A percentile compares a stretch with the other conserved stretches of the same genome.
phyloP scores from a whole-genome alignment of 2,888 invertebrate genomes.

The Loripinus fragilis region DNA sequence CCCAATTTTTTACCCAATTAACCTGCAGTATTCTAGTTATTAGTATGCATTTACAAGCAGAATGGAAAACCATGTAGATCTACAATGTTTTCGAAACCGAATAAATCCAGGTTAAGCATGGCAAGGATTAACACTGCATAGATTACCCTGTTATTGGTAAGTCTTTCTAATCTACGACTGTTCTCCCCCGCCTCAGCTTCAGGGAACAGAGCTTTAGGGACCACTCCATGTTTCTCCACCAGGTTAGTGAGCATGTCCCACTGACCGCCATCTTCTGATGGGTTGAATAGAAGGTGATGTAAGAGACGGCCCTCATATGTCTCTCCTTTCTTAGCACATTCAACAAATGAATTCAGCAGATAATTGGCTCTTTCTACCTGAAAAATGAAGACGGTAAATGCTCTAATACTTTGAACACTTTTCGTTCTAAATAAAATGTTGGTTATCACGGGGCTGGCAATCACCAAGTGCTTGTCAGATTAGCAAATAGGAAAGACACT shows the following conservation, averaged over 20 bases:
- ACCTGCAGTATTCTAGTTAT: too few species aligned
- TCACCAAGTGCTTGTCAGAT: too few species aligned
- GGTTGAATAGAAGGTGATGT: conserved; percentile 88
- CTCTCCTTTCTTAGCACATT: conserved; percentile 90
- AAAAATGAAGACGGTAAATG: conserved; percentile 31
- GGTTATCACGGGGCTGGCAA: too few species aligned
- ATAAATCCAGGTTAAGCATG: too few species aligned
- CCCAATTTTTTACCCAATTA: too few species aligned
- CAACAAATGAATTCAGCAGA: conserved; percentile 92
- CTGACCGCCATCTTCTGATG: conserved; percentile 86
- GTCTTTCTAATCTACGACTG: conserved; percentile 90
- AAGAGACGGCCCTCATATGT: conserved; percentile 91
- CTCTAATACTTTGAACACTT: too few species aligned
- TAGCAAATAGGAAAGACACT: neutral
- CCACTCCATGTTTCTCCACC: conserved; percentile 93
- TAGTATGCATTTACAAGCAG: too few species aligned
- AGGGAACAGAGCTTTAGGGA: conserved; percentile 95
- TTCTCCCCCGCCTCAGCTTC: conserved; percentile 92
- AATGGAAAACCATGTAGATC: too few species aligned
- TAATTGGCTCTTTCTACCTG: conserved; percentile 93
- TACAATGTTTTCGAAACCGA: too few species aligned
- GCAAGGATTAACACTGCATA: too few species aligned
- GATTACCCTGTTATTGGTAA: conserved; percentile 91
- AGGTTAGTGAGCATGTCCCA: conserved; percentile 97
- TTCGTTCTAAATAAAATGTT: too few species aligned